Base-by-base conservation (phyloP, 2,888 invertebrate species). In the Meliscaeva auricollis region DNA sequence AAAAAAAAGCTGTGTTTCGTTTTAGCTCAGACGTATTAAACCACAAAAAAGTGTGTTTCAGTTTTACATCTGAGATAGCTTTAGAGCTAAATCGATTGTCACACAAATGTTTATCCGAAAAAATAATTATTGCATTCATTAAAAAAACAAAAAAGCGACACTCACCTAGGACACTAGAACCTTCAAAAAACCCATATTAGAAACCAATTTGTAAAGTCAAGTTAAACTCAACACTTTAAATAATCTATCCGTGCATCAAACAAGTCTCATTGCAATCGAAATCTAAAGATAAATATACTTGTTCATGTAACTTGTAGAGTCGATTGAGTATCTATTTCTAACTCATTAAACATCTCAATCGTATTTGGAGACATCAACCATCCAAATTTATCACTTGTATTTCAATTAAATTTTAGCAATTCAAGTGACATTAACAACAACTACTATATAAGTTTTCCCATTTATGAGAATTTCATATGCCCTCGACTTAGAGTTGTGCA, bases 401-500 rank as follows among this genome's bases (percentile, higher is more conserved):
- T 85, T 81, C 73, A 85, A 85, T 85, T 15, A 44, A 69, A 50
- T 81, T 85, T 77, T 69, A 72, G 85, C 56, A 69, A 76, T 73
- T 73, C 85, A 69, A 85, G 44, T 85, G 81, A 56, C 76, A 81
- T 85, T 77, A 81, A 56, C 76, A 48, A 48, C 66, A 66, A 64
- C 73, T 58, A 2, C 48, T n/a, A n/a, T n/a, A n/a, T n/a, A 26
- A 26, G 44, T 56, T 4, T 54, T 68, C 48, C 46, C 44, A 79
- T 62, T 60, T 50, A 4, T 4, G 56, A 56, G 32, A 73, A 50
- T 62, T 30, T 41, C 15, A 44, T 17, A 69, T 56, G 32, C 48
- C 74, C 83, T 78, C 54, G 78, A 35, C 30, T 17, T 4, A 4
- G 4, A 26, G 4, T 17, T 20, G 7, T 38, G 73, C 22, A 62